Evolutionary conservation across 2,888 invertebrate species (phyloP).

Genomic region (Danaus chrysippus): DNA sequence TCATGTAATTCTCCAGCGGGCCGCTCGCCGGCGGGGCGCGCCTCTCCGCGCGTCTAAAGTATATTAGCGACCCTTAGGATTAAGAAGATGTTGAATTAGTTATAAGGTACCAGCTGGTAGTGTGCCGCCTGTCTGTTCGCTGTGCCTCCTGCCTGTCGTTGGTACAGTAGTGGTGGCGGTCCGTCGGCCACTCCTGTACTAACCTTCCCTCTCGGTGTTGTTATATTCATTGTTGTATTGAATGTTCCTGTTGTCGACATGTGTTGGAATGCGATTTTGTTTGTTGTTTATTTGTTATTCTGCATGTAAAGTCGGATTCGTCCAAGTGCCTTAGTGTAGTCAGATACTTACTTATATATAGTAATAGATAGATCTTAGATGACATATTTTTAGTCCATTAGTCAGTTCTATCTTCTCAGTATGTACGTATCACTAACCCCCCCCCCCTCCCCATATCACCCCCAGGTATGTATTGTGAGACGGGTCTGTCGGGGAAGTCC

Average conservation of each 20-base stretch:
- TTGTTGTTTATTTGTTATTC: slow-evolving; percentile 4
- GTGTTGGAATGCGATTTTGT: neutral
- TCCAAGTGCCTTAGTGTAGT: neutral
- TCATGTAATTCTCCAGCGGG: slow-evolving; percentile 21
- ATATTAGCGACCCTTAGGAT: slow-evolving; percentile 19
- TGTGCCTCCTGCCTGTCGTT: no score
- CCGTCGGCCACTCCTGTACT: no score
- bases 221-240: neutral
- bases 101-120: slow-evolving; percentile 24
- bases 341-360: neutral
- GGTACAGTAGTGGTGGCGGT: no score
- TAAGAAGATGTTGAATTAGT: slow-evolving; percentile 27
- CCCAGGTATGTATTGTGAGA: slow-evolving; percentile 76
- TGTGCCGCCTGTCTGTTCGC: slow-evolving; percentile 16
- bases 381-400: neutral
- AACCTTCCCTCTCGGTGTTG: no score
- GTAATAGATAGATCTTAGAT: neutral
- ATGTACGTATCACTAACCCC: slow-evolving; percentile 73
- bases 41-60: slow-evolving; percentile 3
- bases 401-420: slow-evolving; percentile 23
- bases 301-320: slow-evolving; percentile 6
- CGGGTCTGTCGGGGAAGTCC: slow-evolving; percentile 58
- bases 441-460: slow-evolving; percentile 9
- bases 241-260: slow-evolving; percentile 1
- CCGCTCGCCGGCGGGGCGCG: slow-evolving; percentile 11